These are phyloP conservation scores for Morinoia aosen DNA, from an alignment of 2,888 invertebrate genomes.

Conservation along the genomic window DNA sequence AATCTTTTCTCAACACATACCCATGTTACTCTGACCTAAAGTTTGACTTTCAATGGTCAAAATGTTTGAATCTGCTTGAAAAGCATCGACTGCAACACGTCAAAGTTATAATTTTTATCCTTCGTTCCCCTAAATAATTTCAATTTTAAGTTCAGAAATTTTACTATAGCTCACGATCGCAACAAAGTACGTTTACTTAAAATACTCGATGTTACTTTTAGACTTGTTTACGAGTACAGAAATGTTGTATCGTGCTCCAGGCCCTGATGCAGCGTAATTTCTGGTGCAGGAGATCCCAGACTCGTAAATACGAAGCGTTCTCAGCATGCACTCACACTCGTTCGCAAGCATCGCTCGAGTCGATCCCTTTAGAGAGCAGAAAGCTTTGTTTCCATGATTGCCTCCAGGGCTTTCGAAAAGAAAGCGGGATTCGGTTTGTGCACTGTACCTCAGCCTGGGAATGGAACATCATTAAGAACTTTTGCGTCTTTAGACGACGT, in stretches of 20 bases:
- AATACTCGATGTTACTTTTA: no score
- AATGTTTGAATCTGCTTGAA: no score
- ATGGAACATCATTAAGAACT: slow-evolving; percentile 28
- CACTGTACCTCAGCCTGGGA: background rate
- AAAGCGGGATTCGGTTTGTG: slow-evolving; percentile 14
- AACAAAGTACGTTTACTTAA: no score
- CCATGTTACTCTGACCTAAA: no score
- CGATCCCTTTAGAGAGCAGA: background rate
- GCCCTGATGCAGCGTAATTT: background rate
- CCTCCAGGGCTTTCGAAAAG: background rate
- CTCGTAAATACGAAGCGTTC: background rate
- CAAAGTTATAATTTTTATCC: no score
- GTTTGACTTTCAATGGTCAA: no score
- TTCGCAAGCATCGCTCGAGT: background rate
- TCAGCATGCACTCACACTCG: background rate
- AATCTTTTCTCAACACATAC: no score
- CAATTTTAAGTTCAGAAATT: no score
- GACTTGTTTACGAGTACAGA: no score
- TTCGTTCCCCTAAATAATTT: no score
- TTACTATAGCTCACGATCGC: no score
- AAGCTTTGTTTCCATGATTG: slow-evolving; percentile 1
- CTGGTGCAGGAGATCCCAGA: background rate
- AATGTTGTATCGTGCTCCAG: background rate
- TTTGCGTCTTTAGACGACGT: background rate
- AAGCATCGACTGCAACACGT: no score